Evolutionary conservation across 2,113 vertebrate genomes (phyloP).

Genomic region (Caranx melampygus): DNA sequence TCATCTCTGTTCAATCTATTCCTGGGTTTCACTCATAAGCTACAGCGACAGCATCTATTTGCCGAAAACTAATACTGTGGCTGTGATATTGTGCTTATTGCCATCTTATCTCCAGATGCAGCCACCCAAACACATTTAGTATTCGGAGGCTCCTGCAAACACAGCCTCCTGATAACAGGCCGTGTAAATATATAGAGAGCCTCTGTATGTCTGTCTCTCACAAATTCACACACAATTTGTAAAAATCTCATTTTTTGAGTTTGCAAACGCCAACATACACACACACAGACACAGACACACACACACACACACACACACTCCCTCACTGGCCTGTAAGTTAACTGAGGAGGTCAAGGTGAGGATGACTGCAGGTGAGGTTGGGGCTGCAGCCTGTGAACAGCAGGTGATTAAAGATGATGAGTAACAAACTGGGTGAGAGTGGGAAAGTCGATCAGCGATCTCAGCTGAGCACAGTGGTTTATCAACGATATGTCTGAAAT

Average conservation of each 20-base stretch:
- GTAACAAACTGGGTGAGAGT: not conserved
- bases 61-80: conserved; percentile 68
- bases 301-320: not conserved
- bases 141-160: conserved; percentile 55
- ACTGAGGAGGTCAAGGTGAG: conserved; percentile 5
- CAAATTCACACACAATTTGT: conserved; percentile 28
- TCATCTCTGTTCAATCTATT: conserved; percentile 48
- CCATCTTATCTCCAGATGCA: conserved; percentile 72
- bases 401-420: conserved; percentile 20
- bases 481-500: not conserved
- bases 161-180: conserved; percentile 59
- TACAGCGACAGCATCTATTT: conserved; percentile 65
- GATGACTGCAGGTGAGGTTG: not conserved
- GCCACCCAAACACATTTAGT: conserved; percentile 70
- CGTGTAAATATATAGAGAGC: conserved; percentile 55
- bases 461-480: not conserved
- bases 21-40: conserved; percentile 52
- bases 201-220: conserved; percentile 46
- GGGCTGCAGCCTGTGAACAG: not conserved
- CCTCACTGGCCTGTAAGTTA: not conserved
- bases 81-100: conserved; percentile 70
- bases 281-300: conserved; percentile 26
- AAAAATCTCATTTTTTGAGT: conserved; percentile 22
- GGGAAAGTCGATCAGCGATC: not conserved
- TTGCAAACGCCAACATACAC: not conserved